Conservation (phyloP, 2,113 vertebrate genomes). For the Melospiza georgiana region DNA sequence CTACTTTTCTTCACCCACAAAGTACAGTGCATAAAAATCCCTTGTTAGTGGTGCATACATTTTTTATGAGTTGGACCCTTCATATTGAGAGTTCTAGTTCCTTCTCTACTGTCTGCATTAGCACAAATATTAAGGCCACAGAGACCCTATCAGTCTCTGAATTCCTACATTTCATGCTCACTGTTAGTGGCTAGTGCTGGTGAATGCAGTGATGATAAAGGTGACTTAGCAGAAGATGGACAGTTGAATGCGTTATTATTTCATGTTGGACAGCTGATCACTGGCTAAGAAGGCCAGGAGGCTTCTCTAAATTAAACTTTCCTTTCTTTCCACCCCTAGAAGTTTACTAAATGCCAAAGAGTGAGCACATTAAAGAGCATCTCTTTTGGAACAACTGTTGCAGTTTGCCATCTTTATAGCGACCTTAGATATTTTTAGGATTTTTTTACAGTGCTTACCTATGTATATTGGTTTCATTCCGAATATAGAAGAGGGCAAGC, state of each 20-base stretch:
- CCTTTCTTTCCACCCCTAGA: conserved; percentile 61
- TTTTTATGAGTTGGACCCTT: conserved; percentile 71
- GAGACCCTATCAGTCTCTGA: conserved; percentile 48
- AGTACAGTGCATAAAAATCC: conserved; percentile 32
- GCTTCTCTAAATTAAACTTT: conserved; percentile 72
- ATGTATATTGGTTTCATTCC: neutral
- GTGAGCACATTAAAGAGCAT: conserved; percentile 8
- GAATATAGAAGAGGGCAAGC: neutral
- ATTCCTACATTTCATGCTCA: conserved; percentile 53
- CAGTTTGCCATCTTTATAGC: conserved; percentile 1
- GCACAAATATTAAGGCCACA: conserved; percentile 70
- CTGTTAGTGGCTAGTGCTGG: conserved; percentile 50
- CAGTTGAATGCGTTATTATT: conserved; percentile 76
- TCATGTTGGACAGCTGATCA: conserved; percentile 71
- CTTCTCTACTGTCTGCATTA: conserved; percentile 64
- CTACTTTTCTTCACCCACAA: neutral
- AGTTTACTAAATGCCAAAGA: conserved; percentile 70
- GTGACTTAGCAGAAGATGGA: conserved; percentile 70
- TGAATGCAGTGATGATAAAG: conserved; percentile 64
- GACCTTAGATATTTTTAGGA: neutral
- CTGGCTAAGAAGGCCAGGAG: conserved; percentile 65
- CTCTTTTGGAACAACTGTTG: conserved; percentile 7
- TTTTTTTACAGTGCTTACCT: neutral
- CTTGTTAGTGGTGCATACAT: conserved; percentile 62
- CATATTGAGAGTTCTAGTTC: conserved; percentile 51